A percentile compares a stretch with the other conserved stretches of the same genome.
Conservation (phyloP, 2,113 vertebrate species). For the Corythornis cristatus region DNA sequence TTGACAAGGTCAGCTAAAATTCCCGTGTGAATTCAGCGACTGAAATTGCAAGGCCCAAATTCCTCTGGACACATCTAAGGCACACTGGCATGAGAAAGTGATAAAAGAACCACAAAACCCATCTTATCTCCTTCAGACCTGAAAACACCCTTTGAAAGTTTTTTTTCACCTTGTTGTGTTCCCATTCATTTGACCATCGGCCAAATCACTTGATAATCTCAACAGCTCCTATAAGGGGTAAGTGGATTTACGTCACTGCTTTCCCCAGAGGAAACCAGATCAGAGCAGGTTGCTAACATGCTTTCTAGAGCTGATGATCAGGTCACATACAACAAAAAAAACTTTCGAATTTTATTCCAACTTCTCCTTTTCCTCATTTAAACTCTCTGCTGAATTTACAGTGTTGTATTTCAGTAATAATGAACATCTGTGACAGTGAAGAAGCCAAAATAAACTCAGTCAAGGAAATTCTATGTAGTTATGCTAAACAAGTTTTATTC, state of each 20-base stretch:
- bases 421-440: conserved; percentile 67
- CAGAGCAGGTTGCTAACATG: conserved; percentile 5
- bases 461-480: conserved; percentile 62
- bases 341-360: not conserved
- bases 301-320: conserved; percentile 33
- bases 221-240: conserved; percentile 32
- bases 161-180: conserved; percentile 26
- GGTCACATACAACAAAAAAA: conserved; percentile 17
- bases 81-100: conserved; percentile 60
- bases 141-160: conserved; percentile 58
- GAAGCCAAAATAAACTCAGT: conserved; percentile 71
- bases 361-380: conserved; percentile 2
- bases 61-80: conserved; percentile 36
- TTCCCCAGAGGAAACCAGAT: conserved; percentile 63
- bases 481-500: conserved; percentile 66
- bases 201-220: conserved; percentile 64
- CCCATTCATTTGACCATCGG: conserved; percentile 34
- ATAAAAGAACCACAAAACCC: conserved; percentile 56
- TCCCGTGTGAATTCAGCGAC: conserved; percentile 59
- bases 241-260: conserved; percentile 66
- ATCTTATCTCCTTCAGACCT: conserved; percentile 61
- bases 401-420: conserved; percentile 57
- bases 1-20: conserved; percentile 73
- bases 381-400: not conserved
- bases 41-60: not conserved